phyloP scores from a whole-genome alignment of 2,797 vertebrate species.

The Vespertilio murinus region DNA sequence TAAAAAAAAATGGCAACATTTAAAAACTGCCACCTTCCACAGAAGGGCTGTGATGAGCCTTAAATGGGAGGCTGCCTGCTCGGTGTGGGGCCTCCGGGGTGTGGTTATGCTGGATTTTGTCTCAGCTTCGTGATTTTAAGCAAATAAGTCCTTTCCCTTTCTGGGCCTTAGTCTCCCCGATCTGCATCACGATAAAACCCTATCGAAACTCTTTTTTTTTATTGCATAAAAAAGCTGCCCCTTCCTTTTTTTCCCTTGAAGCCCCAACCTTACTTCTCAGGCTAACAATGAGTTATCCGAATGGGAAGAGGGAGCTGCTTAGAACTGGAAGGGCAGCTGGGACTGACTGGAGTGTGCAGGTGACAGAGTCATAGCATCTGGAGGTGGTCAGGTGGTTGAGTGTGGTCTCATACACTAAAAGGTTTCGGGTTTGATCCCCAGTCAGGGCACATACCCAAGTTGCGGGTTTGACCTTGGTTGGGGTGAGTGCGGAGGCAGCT shows the following conservation, averaged over 20 bases:
- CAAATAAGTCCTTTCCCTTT: not conserved
- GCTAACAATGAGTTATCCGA: not conserved
- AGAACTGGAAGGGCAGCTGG: not conserved
- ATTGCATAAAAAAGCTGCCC: not conserved
- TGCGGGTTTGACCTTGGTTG: not conserved
- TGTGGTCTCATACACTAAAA: not conserved
- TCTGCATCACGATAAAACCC: not conserved
- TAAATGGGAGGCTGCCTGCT: not conserved
- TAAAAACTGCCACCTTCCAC: not conserved
- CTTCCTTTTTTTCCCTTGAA: not conserved
- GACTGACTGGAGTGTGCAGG: not conserved
- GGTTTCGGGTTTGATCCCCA: not conserved
- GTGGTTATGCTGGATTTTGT: not conserved
- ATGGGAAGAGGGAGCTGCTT: not conserved
- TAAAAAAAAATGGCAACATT: not conserved
- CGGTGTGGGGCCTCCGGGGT: rapidly evolving
- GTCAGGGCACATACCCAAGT: not conserved
- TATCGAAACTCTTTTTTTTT: not conserved
- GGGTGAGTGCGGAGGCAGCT: not conserved
- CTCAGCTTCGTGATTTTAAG: not conserved
- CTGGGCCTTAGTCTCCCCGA: not conserved
- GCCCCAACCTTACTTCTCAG: not conserved
- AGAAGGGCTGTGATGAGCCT: not conserved
- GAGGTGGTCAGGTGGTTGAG: not conserved
- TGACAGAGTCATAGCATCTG: not conserved